These are phyloP conservation scores for Teinopalpus imperialis DNA, from an alignment of 2,888 invertebrate genomes.

Conservation along the genomic window DNA sequence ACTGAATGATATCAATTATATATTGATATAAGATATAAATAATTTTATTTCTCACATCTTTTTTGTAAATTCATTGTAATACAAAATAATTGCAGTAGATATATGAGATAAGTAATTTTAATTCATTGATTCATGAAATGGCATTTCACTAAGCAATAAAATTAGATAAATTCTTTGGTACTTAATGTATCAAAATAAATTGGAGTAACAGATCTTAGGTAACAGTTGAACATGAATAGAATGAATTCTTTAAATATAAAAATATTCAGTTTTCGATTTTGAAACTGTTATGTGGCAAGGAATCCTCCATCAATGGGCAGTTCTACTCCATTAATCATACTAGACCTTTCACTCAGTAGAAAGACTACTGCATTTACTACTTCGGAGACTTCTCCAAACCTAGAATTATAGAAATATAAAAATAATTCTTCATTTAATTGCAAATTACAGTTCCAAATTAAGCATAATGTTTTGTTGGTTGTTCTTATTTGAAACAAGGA, in stretches of 20 bases:
- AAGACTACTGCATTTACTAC: constrained; percentile 91
- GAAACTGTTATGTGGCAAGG: constrained; percentile 67
- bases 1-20: no score
- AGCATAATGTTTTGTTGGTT: no score
- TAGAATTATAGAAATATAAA: constrained; percentile 41
- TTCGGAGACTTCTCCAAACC: constrained; percentile 90
- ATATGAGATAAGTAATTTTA: no score
- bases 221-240: constrained; percentile 10
- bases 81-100: no score
- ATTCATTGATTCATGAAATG: background rate
- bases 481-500: no score
- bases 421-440: no score
- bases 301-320: constrained; percentile 93
- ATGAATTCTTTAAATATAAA: constrained; percentile 4
- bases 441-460: no score
- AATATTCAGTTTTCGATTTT: background rate
- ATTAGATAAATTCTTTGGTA: constrained; percentile 34
- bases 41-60: no score
- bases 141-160: constrained; percentile 3
- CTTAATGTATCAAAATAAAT: constrained; percentile 28
- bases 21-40: no score
- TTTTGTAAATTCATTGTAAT: no score
- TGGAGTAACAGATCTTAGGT: constrained; percentile 32
- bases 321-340: constrained; percentile 90
- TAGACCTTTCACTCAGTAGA: constrained; percentile 88